phyloP scores from a whole-genome alignment of 2,113 vertebrate species.

The Globicephala melas region DNA sequence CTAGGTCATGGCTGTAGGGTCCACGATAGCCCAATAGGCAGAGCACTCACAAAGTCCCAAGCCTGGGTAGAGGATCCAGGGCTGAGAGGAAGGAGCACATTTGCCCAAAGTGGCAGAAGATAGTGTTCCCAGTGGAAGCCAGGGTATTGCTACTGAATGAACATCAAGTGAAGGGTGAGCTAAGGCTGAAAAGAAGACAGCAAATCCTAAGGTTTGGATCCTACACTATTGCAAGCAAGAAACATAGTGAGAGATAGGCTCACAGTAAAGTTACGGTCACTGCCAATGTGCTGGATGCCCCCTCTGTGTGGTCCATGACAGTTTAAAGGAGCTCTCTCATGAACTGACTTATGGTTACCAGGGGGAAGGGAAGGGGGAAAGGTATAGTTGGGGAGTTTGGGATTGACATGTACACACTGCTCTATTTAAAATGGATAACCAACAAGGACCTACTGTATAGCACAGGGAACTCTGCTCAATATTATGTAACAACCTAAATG shows the following conservation, averaged over 20 bases:
- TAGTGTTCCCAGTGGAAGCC: background rate
- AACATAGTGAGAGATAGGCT: background rate
- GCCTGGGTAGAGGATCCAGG: too few relatives aligned
- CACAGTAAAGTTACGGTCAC: background rate
- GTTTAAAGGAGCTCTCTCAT: background rate
- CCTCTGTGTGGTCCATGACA: background rate
- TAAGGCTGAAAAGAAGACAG: background rate
- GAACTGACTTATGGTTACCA: too few relatives aligned
- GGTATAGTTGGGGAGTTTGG: too few relatives aligned
- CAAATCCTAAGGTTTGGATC: background rate
- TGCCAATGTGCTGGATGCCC: background rate
- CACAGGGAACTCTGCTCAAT: too few relatives aligned
- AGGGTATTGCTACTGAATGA: background rate
- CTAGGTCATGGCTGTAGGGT: background rate
- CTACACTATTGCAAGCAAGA: background rate
- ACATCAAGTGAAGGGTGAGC: background rate
- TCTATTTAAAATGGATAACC: too few relatives aligned
- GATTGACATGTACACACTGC: too few relatives aligned
- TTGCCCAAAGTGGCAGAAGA: background rate
- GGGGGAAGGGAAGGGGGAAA: too few relatives aligned
- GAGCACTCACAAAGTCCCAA: background rate
- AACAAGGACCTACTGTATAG: too few relatives aligned
- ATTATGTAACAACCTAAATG: too few relatives aligned
- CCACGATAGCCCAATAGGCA: background rate
- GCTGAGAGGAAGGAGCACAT: background rate